Base-by-base conservation (phyloP, 2,888 invertebrate species). In the Nomada ruficornis region DNA sequence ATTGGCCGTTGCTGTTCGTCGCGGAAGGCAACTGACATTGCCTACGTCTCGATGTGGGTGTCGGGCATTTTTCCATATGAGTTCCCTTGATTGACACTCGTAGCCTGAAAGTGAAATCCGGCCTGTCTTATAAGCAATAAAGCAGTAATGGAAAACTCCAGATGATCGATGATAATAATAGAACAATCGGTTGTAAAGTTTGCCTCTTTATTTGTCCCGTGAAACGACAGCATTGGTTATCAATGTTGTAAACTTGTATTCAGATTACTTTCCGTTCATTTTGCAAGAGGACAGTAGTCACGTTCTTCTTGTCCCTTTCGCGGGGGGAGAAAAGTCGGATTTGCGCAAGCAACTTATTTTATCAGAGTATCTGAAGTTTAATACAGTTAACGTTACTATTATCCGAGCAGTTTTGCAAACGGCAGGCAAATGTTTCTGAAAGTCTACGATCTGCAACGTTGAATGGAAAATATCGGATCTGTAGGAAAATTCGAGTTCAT, bases 41-140 rank as follows among this genome's bases (percentile, higher is more conserved):
- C 67, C 47, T 36, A 26, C 42, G 42, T 57, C 11, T 23, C 68
- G 70, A 15, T 65, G 80, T 80, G 78, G 80, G 80, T 77, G 80
- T 77, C 9, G 42, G 4, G 4, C 2, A 13, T 42, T 15, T 50
- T 77, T 55, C 9, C 11, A n/a, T 47, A 3, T 44, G 15, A 26
- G 23, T 13, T 0, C 20, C 15, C 3, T 63, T 57, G 57, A 69
- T 52, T 50, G 26, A 26, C 18, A n/a, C 36, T 18, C n/a, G 36
- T 5, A 57, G 44, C 5, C 20, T 23, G 63, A 15, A 20, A n/a
- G 47, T 26, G 68, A 75, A 54, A 63, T 5, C 36, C 9, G 18
- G 54, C 7, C 13, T 59, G 59, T 47, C 15, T 20, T n/a, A 71
- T 42, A 18, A 63, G 55, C 36, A 64, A 74, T 47, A 54, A 55